Percentiles rank a stretch among this genome's conserved stretches.
These are phyloP conservation scores for Stratiolaelaps scimitus DNA, from an alignment of 1,140 invertebrate species.

Conservation along the genomic window DNA sequence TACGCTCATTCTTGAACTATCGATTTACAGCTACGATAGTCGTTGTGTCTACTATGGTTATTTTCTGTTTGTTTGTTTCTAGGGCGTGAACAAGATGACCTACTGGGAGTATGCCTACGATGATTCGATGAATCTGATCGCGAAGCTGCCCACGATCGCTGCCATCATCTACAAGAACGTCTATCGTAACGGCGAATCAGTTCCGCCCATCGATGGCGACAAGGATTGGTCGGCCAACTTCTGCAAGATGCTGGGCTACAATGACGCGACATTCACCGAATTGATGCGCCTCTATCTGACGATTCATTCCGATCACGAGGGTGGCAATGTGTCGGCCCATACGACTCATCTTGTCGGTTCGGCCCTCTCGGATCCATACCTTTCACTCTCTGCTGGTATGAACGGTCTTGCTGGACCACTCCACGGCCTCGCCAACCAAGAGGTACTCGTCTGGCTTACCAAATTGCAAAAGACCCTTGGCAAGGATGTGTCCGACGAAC, in stretches of 20 bases:
- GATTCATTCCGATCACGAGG: conserved; percentile 51
- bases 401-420: conserved; percentile 51
- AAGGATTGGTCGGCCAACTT: conserved; percentile 53
- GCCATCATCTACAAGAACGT: conserved; percentile 51
- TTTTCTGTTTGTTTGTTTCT: not conserved
- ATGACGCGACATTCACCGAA: conserved; percentile 47
- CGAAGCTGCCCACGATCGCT: conserved; percentile 51
- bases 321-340: conserved; percentile 52
- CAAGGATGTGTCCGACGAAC: conserved; percentile 44
- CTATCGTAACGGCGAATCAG: conserved; percentile 47
- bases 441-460: conserved; percentile 44
- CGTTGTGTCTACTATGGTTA: too few species aligned
- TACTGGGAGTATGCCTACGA: conserved; percentile 51
- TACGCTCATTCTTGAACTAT: too few species aligned
- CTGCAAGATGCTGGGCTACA: conserved; percentile 48
- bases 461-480: conserved; percentile 44
- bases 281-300: conserved; percentile 51
- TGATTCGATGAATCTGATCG: conserved; percentile 51
- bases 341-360: conserved; percentile 50
- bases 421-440: conserved; percentile 51
- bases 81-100: conserved; percentile 46
- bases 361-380: conserved; percentile 51
- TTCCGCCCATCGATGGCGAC: conserved; percentile 47
- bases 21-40: too few species aligned
- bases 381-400: conserved; percentile 50